Conservation (phyloP, 2,888 invertebrate genomes). For the Yponomeuta malinellus region DNA sequence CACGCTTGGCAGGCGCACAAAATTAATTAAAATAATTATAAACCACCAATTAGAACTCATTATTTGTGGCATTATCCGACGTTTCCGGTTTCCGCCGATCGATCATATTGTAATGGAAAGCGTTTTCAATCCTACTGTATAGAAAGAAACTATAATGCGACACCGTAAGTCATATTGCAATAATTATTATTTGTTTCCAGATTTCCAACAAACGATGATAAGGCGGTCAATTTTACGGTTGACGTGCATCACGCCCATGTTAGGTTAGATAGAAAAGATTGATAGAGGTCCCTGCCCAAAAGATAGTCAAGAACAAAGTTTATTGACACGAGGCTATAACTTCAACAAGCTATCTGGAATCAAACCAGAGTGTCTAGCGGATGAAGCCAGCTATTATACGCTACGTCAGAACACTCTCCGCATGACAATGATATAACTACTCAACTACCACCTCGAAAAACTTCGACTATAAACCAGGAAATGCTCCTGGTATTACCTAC, state of each 20-base stretch:
- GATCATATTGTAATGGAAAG: neutral
- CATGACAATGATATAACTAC: conserved; percentile 7
- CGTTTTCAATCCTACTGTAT: neutral
- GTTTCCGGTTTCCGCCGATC: conserved; percentile 8
- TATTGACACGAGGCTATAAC: neutral
- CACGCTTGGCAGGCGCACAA: neutral
- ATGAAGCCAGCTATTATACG: neutral
- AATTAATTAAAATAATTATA: conserved; percentile 20
- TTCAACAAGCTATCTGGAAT: neutral
- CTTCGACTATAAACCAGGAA: neutral
- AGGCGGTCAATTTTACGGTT: neutral
- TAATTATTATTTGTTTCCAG: neutral
- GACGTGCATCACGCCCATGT: neutral
- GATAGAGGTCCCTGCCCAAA: neutral
- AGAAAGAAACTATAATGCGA: neutral
- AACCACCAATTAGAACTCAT: conserved; percentile 38
- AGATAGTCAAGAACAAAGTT: neutral
- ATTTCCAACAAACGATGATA: neutral
- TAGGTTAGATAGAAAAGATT: neutral
- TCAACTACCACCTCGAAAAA: neutral
- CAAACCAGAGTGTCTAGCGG: neutral
- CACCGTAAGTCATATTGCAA: neutral
- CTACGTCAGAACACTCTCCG: neutral
- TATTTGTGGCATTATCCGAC: conserved; percentile 30
- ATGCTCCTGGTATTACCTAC: neutral